Conservation (phyloP, 1,140 invertebrate species). For the Paramacrobiotus metropolitanus region DNA sequence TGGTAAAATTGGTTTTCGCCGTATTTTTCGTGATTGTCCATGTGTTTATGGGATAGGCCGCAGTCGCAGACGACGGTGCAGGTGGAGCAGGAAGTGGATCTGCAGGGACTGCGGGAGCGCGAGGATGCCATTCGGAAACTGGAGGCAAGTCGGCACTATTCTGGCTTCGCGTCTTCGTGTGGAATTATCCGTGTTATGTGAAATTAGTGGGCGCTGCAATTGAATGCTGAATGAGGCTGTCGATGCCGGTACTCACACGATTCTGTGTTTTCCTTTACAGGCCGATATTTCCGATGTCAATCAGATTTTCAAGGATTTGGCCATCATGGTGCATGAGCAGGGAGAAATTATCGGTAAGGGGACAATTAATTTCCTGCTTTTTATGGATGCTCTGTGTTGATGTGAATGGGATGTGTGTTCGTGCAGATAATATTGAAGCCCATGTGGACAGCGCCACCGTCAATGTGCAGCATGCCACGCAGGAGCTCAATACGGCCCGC, state of each 20-base stretch:
- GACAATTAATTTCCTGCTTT: background rate
- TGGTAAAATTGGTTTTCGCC: too few species aligned
- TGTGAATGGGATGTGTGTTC: constrained; percentile 12
- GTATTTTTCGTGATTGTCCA: constrained; percentile 8
- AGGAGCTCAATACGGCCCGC: constrained; percentile 52
- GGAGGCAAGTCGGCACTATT: constrained; percentile 37
- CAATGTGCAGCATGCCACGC: constrained; percentile 52
- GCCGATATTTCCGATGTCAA: constrained; percentile 83
- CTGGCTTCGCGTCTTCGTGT: too few species aligned
- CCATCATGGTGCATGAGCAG: constrained; percentile 83
- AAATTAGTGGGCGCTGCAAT: too few species aligned
- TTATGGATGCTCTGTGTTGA: background rate
- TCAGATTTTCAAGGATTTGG: constrained; percentile 93
- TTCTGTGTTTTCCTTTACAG: constrained; percentile 30
- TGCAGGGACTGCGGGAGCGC: constrained; percentile 60
- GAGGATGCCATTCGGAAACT: constrained; percentile 67
- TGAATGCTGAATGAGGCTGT: too few species aligned
- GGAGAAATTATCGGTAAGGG: constrained; percentile 69
- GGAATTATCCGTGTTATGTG: too few species aligned
- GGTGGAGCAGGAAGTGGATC: constrained; percentile 57
- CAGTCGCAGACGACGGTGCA: constrained; percentile 37
- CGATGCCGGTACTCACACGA: too few species aligned
- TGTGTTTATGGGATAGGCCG: constrained; percentile 6
- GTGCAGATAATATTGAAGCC: constrained; percentile 78
- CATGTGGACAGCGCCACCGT: constrained; percentile 71